phyloP scores from a whole-genome alignment of 2,888 invertebrate genomes.

The Clepsis dumicolana region DNA sequence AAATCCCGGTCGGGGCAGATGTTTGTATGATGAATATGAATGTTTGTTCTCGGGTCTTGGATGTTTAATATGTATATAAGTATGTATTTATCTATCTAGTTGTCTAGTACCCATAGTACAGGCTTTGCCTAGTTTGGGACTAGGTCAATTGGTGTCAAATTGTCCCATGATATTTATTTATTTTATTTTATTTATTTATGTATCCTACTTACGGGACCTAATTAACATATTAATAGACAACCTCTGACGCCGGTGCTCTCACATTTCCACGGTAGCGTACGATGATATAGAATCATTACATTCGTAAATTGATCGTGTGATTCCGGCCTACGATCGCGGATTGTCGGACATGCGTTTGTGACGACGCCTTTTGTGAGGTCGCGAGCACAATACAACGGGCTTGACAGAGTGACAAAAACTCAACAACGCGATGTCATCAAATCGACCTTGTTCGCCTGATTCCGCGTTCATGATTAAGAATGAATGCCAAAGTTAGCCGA shows the following conservation, averaged over 20 bases:
- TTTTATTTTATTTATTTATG: too few species aligned
- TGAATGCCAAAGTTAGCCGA: slow-evolving; percentile 42
- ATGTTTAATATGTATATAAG: too few species aligned
- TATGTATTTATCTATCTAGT: too few species aligned
- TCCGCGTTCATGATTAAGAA: slow-evolving; percentile 71
- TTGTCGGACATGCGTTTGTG: slow-evolving; percentile 44
- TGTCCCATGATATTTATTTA: too few species aligned
- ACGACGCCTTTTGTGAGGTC: slow-evolving; percentile 50
- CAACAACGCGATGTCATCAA: slow-evolving; percentile 61
- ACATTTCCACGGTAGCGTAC: slow-evolving; percentile 12
- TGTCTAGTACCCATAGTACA: too few species aligned
- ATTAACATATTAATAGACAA: too few species aligned
- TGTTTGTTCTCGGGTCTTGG: too few species aligned
- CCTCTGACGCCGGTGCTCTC: background rate
- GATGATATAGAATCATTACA: slow-evolving; percentile 51
- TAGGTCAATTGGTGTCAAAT: too few species aligned
- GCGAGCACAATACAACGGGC: slow-evolving; percentile 51
- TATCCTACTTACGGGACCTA: too few species aligned
- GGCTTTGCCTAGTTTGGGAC: too few species aligned
- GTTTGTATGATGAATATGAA: too few species aligned
- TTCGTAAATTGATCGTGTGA: slow-evolving; percentile 53
- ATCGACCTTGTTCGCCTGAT: slow-evolving; percentile 66
- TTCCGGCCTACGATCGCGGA: slow-evolving; percentile 53
- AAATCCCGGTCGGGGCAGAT: too few species aligned
- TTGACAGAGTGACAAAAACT: slow-evolving; percentile 57